A percentile compares a stretch with the other conserved stretches of the same genome.
phyloP scores from a whole-genome alignment of 2,888 invertebrate species.

The Rotaria sp. region DNA sequence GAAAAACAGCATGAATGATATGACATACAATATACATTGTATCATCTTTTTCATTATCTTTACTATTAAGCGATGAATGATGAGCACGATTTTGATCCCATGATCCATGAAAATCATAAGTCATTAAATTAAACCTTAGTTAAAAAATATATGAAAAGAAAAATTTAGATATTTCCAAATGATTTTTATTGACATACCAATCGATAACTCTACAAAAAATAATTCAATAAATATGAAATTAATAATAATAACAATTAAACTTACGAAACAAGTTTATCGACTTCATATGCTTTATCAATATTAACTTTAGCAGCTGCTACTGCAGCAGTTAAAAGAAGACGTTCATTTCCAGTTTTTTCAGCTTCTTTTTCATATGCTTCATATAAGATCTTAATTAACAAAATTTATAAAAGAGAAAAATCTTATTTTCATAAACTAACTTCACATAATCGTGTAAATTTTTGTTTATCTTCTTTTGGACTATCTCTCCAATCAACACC shows the following conservation, averaged over 20 bases:
- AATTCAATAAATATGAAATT: not conserved
- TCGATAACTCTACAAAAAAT: not conserved
- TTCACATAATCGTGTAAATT: not conserved
- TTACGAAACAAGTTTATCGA: slow-evolving; percentile 64
- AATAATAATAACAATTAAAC: not conserved
- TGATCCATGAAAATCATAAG: slow-evolving; percentile 40
- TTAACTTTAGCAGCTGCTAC: slow-evolving; percentile 86
- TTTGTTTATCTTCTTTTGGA: slow-evolving; percentile 43
- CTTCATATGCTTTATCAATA: slow-evolving; percentile 83
- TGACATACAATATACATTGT: slow-evolving; percentile 8
- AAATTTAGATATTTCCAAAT: too few relatives aligned
- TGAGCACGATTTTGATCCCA: slow-evolving; percentile 32
- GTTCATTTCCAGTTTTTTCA: slow-evolving; percentile 70
- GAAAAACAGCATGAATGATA: not conserved
- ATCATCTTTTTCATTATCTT: slow-evolving; percentile 35
- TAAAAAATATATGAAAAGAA: not conserved
- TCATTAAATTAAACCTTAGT: slow-evolving; percentile 39
- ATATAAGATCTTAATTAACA: slow-evolving; percentile 63
- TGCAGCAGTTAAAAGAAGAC: slow-evolving; percentile 79
- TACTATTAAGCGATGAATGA: slow-evolving; percentile 37
- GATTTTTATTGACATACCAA: not conserved
- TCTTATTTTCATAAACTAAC: not conserved
- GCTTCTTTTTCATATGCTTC: slow-evolving; percentile 81
- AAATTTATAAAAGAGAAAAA: too few relatives aligned
- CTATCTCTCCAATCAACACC: slow-evolving; percentile 45